These are phyloP conservation scores for Tetragnatha montana DNA, from an alignment of 2,888 invertebrate species.

Conservation along the genomic window DNA sequence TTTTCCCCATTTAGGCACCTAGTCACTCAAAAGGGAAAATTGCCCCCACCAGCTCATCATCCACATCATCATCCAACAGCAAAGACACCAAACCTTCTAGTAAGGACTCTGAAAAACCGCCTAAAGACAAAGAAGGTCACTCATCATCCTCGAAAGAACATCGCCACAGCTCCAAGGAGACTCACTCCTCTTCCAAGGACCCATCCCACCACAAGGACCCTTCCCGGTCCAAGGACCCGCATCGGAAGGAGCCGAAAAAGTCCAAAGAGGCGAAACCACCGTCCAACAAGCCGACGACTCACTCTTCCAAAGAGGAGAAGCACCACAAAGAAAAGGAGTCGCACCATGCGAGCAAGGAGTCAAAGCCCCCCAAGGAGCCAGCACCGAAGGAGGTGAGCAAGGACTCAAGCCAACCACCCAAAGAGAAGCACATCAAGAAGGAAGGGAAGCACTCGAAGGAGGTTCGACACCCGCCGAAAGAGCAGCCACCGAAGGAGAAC, in stretches of 20 bases:
- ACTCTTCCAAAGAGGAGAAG: constrained; percentile 42
- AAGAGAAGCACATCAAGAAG: constrained; percentile 30
- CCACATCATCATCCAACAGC: constrained; percentile 19
- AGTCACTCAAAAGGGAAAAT: constrained; percentile 62
- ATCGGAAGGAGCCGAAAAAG: constrained; percentile 25
- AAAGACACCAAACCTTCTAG: constrained; percentile 42
- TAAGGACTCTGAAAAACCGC: constrained; percentile 40
- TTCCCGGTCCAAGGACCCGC: neutral
- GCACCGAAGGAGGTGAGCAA: neutral
- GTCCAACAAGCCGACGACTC: constrained; percentile 17
- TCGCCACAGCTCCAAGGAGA: constrained; percentile 16
- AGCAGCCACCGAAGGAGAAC: neutral
- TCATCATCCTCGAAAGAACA: neutral
- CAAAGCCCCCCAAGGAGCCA: neutral
- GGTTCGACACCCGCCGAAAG: constrained; percentile 20
- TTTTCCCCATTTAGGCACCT: constrained; percentile 35
- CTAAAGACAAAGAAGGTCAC: neutral
- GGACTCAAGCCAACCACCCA: constrained; percentile 18
- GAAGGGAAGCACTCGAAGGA: constrained; percentile 5
- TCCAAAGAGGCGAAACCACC: constrained; percentile 16
- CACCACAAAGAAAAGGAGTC: constrained; percentile 43
- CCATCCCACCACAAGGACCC: constrained; percentile 33
- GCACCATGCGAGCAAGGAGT: constrained; percentile 13
- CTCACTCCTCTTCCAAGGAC: constrained; percentile 36
- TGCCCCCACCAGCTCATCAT: constrained; percentile 21